phyloP scores from a whole-genome alignment of 1,140 invertebrate species.

The Rhysida immarginata region DNA sequence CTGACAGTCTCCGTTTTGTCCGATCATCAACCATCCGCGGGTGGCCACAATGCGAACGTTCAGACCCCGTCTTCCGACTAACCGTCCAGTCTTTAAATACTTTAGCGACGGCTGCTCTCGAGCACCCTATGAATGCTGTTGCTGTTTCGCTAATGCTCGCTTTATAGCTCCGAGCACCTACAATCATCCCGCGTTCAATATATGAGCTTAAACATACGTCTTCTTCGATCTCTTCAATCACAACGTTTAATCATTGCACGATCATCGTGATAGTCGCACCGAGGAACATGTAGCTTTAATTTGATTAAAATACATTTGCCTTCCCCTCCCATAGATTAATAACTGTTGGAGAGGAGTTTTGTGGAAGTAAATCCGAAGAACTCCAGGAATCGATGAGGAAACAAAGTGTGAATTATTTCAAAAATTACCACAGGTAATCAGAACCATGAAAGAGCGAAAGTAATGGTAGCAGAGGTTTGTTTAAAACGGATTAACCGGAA shows the following conservation, averaged over 20 bases:
- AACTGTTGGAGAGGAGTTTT: constrained; percentile 79
- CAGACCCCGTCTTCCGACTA: too few relatives aligned
- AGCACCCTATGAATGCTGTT: too few relatives aligned
- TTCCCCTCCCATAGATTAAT: constrained; percentile 42
- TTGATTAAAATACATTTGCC: neutral
- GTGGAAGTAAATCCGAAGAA: constrained; percentile 67
- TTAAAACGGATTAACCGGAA: too few relatives aligned
- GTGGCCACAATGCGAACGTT: too few relatives aligned
- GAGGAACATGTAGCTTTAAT: neutral
- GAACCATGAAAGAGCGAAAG: too few relatives aligned
- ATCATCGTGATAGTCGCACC: neutral
- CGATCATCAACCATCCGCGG: too few relatives aligned
- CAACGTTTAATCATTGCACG: neutral
- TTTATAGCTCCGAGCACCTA: neutral
- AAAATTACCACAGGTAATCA: constrained; percentile 68
- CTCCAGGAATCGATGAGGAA: constrained; percentile 71
- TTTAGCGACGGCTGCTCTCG: too few relatives aligned
- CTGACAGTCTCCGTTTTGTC: too few relatives aligned
- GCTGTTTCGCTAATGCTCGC: neutral
- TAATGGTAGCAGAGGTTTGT: too few relatives aligned
- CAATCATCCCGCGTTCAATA: neutral
- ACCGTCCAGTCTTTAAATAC: too few relatives aligned
- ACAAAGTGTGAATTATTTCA: constrained; percentile 76
- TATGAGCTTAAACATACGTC: neutral
- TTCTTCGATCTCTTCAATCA: neutral